Conservation (phyloP, 1,140 invertebrate species). For the Drosophila bocqueti region DNA sequence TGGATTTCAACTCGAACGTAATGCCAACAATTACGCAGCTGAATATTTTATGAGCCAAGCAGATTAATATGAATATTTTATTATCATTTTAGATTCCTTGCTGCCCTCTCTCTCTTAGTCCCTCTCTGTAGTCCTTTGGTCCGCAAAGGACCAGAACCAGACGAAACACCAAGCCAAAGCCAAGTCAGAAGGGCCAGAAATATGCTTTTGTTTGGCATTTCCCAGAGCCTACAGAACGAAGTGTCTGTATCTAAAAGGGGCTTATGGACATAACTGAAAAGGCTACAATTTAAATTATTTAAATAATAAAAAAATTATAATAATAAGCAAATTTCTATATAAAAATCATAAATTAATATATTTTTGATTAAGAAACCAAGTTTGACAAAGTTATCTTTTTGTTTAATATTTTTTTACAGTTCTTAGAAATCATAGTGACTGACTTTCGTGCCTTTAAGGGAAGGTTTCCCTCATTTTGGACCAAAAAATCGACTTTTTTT, state of each 20-base stretch:
- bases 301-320: no score
- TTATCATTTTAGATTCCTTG: constrained; percentile 82
- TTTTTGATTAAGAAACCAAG: no score
- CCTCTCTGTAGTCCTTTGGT: neutral
- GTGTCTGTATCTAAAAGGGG: neutral
- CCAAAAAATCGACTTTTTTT: no score
- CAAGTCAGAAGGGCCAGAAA: constrained; percentile 70
- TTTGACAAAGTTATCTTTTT: neutral
- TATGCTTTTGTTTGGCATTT: constrained; percentile 81
- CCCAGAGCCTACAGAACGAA: constrained; percentile 21
- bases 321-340: neutral
- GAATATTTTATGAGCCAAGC: constrained; percentile 83
- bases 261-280: constrained; percentile 1
- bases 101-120: constrained; percentile 36
- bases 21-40: constrained; percentile 83
- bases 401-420: neutral
- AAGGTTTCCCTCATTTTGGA: no score
- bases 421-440: neutral
- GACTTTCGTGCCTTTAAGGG: rapidly evolving
- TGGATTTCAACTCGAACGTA: constrained; percentile 52
- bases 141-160: constrained; percentile 3
- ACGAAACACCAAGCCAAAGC: constrained; percentile 46
- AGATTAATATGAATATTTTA: constrained; percentile 85
- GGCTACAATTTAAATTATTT: neutral
- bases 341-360: neutral